Base-by-base conservation (phyloP, 2,888 invertebrate species). In the Bombyx huttoni region DNA sequence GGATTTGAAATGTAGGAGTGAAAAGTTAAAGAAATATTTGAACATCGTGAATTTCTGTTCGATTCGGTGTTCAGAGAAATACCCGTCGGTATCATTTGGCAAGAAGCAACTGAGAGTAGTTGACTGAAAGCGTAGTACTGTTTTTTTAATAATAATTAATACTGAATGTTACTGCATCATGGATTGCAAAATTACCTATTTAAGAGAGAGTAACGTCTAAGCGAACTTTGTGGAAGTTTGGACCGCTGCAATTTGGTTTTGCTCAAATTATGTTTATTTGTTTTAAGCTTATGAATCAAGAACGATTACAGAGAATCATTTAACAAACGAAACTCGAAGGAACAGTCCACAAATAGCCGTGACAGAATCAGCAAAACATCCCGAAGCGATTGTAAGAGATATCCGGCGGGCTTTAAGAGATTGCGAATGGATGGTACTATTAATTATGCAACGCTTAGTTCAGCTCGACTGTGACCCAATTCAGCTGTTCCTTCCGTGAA, bases 391-490 rank as follows among this genome's bases (percentile, higher is more conserved):
- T 64, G 60, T 62, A 59, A 63, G 59, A 59, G 59, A 61, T 67
- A 64, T 62, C 61, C 58, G 54, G 62, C 57, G 59, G 55, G 63
- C 64, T 61, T 73, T 72, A 70, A 72, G 73, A 74, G 71, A 71
- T 66, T 68, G 65, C 58, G 61, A 67, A 67, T 65, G 65, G 67
- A 65, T 67, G 64, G 65, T 62, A 65, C 68, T 69, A 76, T 81
- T 78, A 78, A 82, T 81, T 79, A 78, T 81, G 73, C 76, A 77
- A 61, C 64, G 73, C 70, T 73, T 70, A 69, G 73, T 69, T 71
- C 67, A 67, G 71, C 70, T 63, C 63, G 57, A 61, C 70, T 72
- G 68, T 75, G 81, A 79, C 81, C 81, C 69, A 79, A 73, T 77
- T 68, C 60, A 60, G 56, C 57, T 59, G 62, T 57, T 54, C 49